Percentiles rank a stretch among this genome's conserved stretches.
These are phyloP conservation scores for Synodontis membranacea DNA, from an alignment of 2,113 vertebrate species.

Conservation along the genomic window DNA sequence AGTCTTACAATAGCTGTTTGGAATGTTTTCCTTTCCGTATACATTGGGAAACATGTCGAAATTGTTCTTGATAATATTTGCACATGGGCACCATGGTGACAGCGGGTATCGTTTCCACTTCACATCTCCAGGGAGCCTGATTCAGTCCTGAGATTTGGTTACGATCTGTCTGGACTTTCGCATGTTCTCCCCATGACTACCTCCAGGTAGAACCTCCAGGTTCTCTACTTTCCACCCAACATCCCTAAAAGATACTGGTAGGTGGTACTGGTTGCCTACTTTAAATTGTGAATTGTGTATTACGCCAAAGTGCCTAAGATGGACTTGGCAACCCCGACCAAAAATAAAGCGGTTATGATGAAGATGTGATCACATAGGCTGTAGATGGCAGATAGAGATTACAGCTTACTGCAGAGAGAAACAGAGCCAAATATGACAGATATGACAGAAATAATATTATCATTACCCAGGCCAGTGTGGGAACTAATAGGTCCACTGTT, in stretches of 20 bases:
- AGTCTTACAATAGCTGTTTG: neutral
- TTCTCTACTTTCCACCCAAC: neutral
- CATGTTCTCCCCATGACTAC: neutral
- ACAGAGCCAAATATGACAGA: neutral
- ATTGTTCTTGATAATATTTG: neutral
- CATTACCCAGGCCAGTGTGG: neutral
- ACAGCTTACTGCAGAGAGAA: neutral
- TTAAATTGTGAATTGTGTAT: neutral
- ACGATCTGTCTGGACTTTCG: neutral
- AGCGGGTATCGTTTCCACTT: neutral
- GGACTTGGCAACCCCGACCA: neutral
- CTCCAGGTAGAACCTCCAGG: neutral
- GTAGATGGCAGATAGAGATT: neutral
- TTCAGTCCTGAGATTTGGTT: neutral
- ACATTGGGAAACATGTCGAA: neutral
- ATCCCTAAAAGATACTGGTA: neutral
- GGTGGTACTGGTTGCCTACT: neutral
- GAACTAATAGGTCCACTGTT: neutral
- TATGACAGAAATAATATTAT: neutral
- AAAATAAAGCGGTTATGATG: neutral
- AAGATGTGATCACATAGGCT: neutral
- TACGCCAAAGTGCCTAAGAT: neutral
- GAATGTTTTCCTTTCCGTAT: neutral
- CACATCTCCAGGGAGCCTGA: neutral
- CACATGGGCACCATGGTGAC: neutral